These are phyloP conservation scores for Phaetusa simplex DNA, from an alignment of 2,113 vertebrate genomes.

Conservation along the genomic window DNA sequence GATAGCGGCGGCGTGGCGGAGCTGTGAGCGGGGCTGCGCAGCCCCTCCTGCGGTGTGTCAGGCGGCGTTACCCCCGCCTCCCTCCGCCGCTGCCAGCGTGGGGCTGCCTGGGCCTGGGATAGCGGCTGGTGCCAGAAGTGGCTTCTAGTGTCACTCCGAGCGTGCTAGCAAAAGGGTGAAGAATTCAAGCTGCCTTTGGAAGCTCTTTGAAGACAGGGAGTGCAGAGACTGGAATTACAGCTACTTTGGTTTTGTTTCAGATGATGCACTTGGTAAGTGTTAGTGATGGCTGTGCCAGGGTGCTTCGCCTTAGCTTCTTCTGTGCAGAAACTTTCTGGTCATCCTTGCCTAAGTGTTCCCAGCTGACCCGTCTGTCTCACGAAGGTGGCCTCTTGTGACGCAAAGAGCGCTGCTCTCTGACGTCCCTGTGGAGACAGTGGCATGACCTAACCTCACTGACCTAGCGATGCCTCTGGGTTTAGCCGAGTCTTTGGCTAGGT, in stretches of 20 bases:
- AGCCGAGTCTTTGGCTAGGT: neutral
- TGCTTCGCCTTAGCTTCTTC: neutral
- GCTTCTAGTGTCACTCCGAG: neutral
- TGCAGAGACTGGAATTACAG: neutral
- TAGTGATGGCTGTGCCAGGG: neutral
- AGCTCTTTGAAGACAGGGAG: conserved; percentile 1
- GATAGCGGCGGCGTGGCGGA: neutral
- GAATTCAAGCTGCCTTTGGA: conserved; percentile 30
- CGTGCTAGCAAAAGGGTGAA: neutral
- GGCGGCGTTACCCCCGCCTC: neutral
- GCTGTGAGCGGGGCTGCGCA: neutral
- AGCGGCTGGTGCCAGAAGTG: neutral
- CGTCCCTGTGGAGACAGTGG: neutral
- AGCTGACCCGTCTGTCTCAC: neutral
- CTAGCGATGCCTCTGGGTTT: neutral
- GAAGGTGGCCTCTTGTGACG: neutral
- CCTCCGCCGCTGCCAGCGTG: neutral
- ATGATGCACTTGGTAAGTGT: neutral
- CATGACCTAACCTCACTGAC: neutral
- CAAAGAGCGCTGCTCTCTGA: neutral
- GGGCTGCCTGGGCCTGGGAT: neutral
- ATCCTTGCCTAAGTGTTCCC: neutral
- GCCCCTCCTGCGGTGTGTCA: neutral
- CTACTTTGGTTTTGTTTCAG: neutral
- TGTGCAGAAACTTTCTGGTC: neutral